phyloP scores from a whole-genome alignment of 2,797 vertebrate species.

The Helarctos malayanus region DNA sequence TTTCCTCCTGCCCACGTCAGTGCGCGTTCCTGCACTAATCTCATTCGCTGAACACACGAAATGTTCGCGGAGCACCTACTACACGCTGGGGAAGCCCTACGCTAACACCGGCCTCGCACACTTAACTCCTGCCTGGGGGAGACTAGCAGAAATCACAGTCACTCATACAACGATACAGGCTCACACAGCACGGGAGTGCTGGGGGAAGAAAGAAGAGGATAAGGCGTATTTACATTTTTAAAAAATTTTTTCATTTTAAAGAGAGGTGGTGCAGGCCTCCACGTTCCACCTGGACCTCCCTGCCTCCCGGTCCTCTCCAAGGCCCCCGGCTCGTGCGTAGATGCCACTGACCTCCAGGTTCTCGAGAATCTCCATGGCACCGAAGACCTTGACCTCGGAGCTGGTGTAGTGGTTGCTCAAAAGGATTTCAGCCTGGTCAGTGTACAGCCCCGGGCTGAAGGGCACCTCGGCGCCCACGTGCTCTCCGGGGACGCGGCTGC shows the following conservation, averaged over 20 bases:
- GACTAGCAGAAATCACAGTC: neutral
- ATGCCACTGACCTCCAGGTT: conserved; percentile 91
- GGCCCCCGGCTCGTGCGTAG: rapidly evolving
- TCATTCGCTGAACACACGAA: too few species aligned
- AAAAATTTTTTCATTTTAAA: neutral
- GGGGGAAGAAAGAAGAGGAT: neutral
- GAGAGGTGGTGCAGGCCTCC: neutral
- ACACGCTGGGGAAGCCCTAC: rapidly evolving
- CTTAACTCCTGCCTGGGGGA: neutral
- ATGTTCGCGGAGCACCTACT: neutral
- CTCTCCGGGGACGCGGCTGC: conserved; percentile 85
- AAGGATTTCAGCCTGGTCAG: conserved; percentile 93
- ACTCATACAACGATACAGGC: rapidly evolving
- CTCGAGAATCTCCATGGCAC: conserved; percentile 90
- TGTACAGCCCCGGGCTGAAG: conserved; percentile 93
- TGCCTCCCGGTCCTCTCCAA: too few species aligned
- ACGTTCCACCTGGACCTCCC: rapidly evolving
- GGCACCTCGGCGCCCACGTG: conserved; percentile 90
- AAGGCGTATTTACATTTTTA: neutral
- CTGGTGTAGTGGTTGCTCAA: conserved; percentile 92
- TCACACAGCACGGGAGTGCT: neutral
- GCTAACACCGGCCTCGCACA: rapidly evolving
- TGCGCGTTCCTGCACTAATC: rapidly evolving
- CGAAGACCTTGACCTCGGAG: conserved; percentile 94
- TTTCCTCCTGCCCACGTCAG: neutral